phyloP scores from a whole-genome alignment of 2,888 invertebrate species.

The Calliopum simillimum region DNA sequence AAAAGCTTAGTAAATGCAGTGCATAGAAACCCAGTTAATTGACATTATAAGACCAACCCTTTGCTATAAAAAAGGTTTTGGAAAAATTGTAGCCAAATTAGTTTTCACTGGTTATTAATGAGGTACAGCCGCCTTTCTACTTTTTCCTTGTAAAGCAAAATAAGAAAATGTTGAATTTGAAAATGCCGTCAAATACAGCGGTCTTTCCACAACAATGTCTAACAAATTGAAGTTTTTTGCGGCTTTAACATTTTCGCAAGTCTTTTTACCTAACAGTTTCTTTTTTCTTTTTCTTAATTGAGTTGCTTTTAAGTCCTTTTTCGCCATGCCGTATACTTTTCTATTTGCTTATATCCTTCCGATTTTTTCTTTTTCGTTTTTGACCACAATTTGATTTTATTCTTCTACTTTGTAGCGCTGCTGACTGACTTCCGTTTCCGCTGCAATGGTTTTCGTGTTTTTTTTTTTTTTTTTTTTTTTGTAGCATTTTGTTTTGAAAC shows the following conservation, averaged over 20 bases:
- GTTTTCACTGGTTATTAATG: neutral
- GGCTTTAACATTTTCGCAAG: neutral
- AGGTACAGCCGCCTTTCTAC: neutral
- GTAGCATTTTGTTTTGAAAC: slow-evolving; percentile 4
- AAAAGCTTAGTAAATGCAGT: no score
- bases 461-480: neutral
- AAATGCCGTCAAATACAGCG: neutral
- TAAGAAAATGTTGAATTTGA: neutral
- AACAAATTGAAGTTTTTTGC: neutral
- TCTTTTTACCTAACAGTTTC: neutral
- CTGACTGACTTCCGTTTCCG: slow-evolving; percentile 20
- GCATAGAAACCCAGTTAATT: no score
- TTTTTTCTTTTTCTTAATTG: neutral
- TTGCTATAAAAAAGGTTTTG: neutral
- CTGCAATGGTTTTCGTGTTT: slow-evolving; percentile 2
- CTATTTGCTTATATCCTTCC: neutral
- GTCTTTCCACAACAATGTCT: neutral
- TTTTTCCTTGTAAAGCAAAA: neutral
- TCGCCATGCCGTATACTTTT: neutral
- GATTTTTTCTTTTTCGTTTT: neutral
- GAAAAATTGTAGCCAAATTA: neutral
- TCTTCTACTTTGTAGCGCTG: neutral
- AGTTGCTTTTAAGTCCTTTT: neutral
- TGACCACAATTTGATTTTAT: slow-evolving; percentile 7
- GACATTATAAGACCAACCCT: no score